A percentile compares a stretch with the other conserved stretches of the same genome.
Conservation (phyloP, 2,113 vertebrate species). For the Nettapus auritus region DNA sequence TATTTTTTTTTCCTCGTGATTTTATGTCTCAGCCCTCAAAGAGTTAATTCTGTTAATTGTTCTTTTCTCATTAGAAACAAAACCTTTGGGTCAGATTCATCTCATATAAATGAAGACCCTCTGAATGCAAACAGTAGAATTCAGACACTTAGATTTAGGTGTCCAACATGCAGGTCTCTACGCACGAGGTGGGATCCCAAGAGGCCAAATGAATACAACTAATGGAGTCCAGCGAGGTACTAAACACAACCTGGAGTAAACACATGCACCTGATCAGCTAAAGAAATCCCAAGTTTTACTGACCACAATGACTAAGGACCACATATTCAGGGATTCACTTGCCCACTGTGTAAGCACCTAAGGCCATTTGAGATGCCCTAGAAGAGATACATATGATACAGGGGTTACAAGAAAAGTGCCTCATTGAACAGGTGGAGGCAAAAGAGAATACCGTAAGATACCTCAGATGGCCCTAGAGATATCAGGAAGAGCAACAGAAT, state of each 20-base stretch:
- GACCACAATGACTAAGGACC: background rate
- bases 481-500: background rate
- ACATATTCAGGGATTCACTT: background rate
- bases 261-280: accelerated
- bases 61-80: background rate
- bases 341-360: background rate
- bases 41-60: background rate
- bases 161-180: background rate
- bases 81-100: background rate
- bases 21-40: background rate
- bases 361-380: background rate
- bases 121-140: background rate
- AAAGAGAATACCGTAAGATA: background rate
- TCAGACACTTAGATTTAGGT: background rate
- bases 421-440: background rate
- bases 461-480: background rate
- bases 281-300: background rate
- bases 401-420: background rate
- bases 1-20: background rate
- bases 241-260: background rate
- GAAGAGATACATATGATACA: background rate
- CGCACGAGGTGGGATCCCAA: background rate
- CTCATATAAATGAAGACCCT: background rate
- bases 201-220: background rate
- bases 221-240: background rate